Evolutionary conservation across 2,797 vertebrate genomes (phyloP), one percentile per base, ranked within the genome.

Genomic region (Arremon brunneinucha): DNA sequence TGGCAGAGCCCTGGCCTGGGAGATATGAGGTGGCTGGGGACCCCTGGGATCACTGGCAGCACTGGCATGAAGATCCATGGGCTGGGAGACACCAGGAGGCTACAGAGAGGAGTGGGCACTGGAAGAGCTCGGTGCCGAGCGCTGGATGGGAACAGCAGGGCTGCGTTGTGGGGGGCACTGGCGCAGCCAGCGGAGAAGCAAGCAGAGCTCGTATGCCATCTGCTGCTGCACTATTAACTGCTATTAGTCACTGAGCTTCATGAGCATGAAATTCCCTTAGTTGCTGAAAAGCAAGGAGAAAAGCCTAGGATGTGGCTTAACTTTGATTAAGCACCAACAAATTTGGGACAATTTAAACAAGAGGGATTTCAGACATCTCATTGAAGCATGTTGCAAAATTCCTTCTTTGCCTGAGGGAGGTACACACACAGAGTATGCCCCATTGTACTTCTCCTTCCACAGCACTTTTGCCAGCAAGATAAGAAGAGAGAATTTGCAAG

Each of bases 311-410:
- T 92, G 83, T 84, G 88, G 93, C 94, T 97, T 97, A 97, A 89
- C 88, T 94, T 96, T 95, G 91, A 96, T 96, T 97, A 96, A 97
- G 93, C 87, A 94, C 83, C 86, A 94, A 93, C 90, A 96, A 97
- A 95, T 96, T 82, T 95, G 91, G 93, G 95, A 94, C 95, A 94
- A 94, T 97, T 94, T 94, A 95, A 96, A 95, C 95, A 96, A 96
- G 90, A 94, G 83, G 80, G 93, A 93, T 94, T 96, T 96, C 70
- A 64, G 79, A 52, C 67, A 83, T 94, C 89, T 91, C 86, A 68
- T 75, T 90, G 91, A 95, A 87, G 90, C 90, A 43, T 77, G 78
- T 53, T 90, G 91, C 93, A 96, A 94, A 95, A 96, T 91, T 94
- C 90, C 53, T 94, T 94, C 68, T 64, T 92, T 84, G 95, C 96